phyloP scores from a whole-genome alignment of 2,888 invertebrate genomes.

The Drosophila antonietae region DNA sequence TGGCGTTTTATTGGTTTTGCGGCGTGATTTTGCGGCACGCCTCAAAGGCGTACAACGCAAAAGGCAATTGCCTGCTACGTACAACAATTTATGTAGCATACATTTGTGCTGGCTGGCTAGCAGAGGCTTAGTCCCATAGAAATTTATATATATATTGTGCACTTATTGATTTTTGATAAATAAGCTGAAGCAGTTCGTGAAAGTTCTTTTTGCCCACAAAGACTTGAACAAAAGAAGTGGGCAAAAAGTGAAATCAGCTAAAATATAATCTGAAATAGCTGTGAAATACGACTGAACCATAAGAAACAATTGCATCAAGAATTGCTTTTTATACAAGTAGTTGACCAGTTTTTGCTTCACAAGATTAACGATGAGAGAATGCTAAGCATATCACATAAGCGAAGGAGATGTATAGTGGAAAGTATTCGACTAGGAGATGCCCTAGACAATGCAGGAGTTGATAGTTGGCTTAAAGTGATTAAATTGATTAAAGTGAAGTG shows the following conservation, averaged over 20 bases:
- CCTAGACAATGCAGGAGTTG: neutral
- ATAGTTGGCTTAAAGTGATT: neutral
- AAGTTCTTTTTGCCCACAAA: constrained; percentile 28
- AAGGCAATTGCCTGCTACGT: constrained; percentile 29
- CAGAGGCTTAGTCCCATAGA: constrained; percentile 15
- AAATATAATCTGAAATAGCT: constrained; percentile 28
- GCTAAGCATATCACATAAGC: neutral
- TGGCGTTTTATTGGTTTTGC: constrained; percentile 71
- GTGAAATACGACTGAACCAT: constrained; percentile 40
- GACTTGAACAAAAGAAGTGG: constrained; percentile 28
- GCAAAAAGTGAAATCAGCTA: constrained; percentile 9
- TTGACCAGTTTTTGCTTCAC: constrained; percentile 1
- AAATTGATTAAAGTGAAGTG: too few relatives aligned
- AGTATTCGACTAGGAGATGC: neutral
- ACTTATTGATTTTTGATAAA: constrained; percentile 67
- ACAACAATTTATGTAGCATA: constrained; percentile 54
- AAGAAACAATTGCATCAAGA: constrained; percentile 34
- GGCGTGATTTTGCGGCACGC: constrained; percentile 73
- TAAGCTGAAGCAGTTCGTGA: constrained; percentile 46
- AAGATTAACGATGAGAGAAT: constrained; percentile 46
- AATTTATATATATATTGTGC: constrained; percentile 32
- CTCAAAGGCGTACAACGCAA: constrained; percentile 27
- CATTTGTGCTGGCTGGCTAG: constrained; percentile 28
- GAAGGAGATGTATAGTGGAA: neutral
- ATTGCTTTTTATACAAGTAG: constrained; percentile 17